Conservation (phyloP, 2,888 invertebrate genomes). For the Lasioglossum pauxillum region DNA sequence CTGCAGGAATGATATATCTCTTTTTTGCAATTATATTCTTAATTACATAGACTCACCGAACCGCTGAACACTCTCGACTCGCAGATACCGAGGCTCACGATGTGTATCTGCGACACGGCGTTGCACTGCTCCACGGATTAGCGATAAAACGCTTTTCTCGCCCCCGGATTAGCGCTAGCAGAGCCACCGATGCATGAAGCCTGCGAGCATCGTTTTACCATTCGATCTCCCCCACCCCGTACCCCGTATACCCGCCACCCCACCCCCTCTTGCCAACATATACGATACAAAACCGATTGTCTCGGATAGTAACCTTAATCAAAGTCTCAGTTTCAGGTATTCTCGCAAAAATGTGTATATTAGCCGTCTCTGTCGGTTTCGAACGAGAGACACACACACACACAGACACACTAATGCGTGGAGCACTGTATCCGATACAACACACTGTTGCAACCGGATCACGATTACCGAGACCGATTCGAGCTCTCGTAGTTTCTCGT, state of each 20-base stretch:
- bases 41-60: constrained; percentile 42
- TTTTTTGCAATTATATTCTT: constrained; percentile 49
- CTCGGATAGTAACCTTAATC: not conserved
- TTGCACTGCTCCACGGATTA: constrained; percentile 8
- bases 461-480: constrained; percentile 12
- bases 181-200: not conserved
- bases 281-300: not conserved
- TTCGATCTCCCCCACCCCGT: not conserved
- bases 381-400: not conserved
- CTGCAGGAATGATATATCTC: constrained; percentile 57
- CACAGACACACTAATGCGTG: not conserved
- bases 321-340: constrained; percentile 10
- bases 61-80: constrained; percentile 31
- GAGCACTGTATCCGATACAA: not conserved
- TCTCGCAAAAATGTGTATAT: not conserved
- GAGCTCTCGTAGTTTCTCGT: not conserved
- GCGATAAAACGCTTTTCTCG: constrained; percentile 9
- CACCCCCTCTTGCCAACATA: not conserved
- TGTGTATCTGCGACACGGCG: constrained; percentile 3
- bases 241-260: not conserved
- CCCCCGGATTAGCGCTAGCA: constrained; percentile 1
- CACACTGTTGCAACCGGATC: not conserved
- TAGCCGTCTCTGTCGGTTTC: not conserved
- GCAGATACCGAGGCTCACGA: constrained; percentile 22
- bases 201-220: not conserved